Base-by-base conservation (phyloP, 2,113 vertebrate genomes). In the Colossoma macropomum region DNA sequence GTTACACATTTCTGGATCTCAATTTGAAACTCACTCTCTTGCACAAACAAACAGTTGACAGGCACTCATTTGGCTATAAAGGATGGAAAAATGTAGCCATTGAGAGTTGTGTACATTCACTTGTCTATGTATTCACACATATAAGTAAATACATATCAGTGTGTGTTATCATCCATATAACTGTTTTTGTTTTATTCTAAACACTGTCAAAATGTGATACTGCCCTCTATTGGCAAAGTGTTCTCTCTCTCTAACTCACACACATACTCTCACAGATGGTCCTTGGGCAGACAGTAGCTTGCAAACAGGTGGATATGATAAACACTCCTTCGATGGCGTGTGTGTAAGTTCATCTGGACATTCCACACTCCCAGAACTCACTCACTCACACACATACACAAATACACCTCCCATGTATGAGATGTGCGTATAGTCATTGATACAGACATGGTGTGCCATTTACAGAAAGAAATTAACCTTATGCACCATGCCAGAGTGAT, bases 161-260 rank as follows among this genome's bases (percentile, higher is more conserved):
- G 79, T 73, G 56, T 54, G 32, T 70, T 52, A 28, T 12, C 68
- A 12, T 75, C 32, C 25, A 12, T 34, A 45, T 45, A 50, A 50
- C 12, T 50, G 76, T 56, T 45, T 72, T 17, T 38, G 34, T 4
- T 66, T 60, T 80, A 48, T 16, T 75, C 56, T 73, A 1, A 34
- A 81, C 8, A 9, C 60, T 27, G 63, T 41, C 54, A 23, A 85
- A 19, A 73, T 60, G 60, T 82, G 59, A 65, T 82, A 74, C 59
- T 82, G 84, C 84, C 84, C 74, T 25, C 84, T 85, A 77, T 63
- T 59, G 84, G 59, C 48, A 19, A 4, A 0, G 23, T n/a, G 0
- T n/a, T 15, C 30, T 71, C 68, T 68, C 48, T 15, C n/a, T 32
- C 45, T 13, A 32, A 11, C 41, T 27, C 15, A 68, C 27, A 54